Percentiles rank a stretch among this genome's conserved stretches.
Conservation (phyloP, 2,113 vertebrate genomes). For the Castor canadensis region DNA sequence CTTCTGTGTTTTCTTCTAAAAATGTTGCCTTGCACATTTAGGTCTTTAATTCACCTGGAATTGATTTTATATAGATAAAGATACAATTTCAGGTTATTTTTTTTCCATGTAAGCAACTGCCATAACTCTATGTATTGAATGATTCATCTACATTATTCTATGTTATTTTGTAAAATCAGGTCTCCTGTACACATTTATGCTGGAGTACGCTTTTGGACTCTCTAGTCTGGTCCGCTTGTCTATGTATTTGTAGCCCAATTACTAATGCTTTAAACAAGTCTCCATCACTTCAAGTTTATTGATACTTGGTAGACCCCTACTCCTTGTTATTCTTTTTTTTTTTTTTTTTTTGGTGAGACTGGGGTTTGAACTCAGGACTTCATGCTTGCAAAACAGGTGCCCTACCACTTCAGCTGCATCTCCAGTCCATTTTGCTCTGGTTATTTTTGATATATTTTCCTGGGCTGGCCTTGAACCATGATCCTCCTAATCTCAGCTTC, state of each 20-base stretch:
- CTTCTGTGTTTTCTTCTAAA: neutral
- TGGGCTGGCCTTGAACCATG: too few relatives aligned
- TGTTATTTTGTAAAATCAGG: neutral
- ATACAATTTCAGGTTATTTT: conserved; percentile 4
- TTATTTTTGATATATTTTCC: too few relatives aligned
- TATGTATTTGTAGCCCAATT: neutral
- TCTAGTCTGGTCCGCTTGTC: neutral
- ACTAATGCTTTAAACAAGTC: neutral
- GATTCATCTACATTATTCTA: neutral
- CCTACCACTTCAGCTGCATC: too few relatives aligned
- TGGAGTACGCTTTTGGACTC: neutral
- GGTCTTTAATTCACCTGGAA: neutral
- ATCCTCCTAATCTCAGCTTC: too few relatives aligned
- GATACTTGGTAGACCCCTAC: neutral
- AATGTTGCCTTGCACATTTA: neutral
- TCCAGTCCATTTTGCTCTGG: too few relatives aligned
- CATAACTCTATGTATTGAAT: neutral
- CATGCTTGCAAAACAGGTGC: too few relatives aligned
- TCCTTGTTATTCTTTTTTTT: neutral
- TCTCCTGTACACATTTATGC: neutral
- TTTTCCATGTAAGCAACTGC: neutral
- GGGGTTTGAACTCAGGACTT: too few relatives aligned
- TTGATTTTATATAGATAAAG: conserved; percentile 23
- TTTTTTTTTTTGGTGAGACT: neutral
- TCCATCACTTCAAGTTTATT: neutral